phyloP scores from a whole-genome alignment of 2,797 vertebrate species.

The Cercopithecus petaurista region DNA sequence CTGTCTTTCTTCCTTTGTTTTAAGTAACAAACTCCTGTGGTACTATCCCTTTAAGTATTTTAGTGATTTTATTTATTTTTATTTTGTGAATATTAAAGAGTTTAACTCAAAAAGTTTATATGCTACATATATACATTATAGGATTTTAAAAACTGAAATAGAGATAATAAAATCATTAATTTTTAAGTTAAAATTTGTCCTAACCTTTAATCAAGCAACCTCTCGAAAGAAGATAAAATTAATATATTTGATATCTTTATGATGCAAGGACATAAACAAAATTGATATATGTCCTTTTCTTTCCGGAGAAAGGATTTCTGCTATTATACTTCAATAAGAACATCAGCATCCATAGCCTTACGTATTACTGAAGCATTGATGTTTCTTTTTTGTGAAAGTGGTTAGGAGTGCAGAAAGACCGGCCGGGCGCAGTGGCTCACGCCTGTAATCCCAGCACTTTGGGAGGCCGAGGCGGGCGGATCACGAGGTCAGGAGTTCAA shows the following conservation, averaged over 20 bases:
- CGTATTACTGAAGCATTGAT: neutral
- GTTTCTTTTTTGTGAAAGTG: neutral
- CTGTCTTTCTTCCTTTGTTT: neutral
- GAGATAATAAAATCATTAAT: neutral
- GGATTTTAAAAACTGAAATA: neutral
- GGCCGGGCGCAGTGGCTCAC: no score
- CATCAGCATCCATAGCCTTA: neutral
- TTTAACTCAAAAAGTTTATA: conserved; percentile 3
- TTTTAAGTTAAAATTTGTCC: neutral
- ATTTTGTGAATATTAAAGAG: neutral
- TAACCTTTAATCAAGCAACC: neutral
- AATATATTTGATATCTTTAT: no score
- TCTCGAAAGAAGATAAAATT: neutral
- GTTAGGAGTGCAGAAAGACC: neutral
- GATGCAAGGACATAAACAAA: neutral
- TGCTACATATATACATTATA: neutral
- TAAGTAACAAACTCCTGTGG: neutral
- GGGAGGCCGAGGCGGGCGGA: no score
- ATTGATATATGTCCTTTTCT: neutral
- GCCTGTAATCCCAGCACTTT: no score
- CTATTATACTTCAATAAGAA: neutral
- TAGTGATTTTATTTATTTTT: conserved; percentile 31
- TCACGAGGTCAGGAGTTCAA: no score
- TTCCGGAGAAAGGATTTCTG: neutral
- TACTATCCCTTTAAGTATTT: neutral